Conservation (phyloP, 2,797 vertebrate genomes). For the Lepilemur septentrionalis region DNA sequence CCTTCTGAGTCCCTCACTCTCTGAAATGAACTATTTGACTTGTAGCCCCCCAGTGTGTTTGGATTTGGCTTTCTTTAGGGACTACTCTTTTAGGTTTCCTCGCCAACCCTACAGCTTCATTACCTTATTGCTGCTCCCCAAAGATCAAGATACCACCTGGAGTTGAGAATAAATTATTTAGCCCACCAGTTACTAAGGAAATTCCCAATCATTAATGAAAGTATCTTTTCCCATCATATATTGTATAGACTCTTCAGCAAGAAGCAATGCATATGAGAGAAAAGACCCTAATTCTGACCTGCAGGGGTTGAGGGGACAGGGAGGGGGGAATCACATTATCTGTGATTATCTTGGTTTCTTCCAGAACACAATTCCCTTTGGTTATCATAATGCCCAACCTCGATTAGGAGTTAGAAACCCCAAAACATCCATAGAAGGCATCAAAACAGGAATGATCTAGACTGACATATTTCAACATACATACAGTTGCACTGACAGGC, state of each 20-base stretch:
- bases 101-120: background rate
- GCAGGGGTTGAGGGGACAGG: too few species aligned
- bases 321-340: background rate
- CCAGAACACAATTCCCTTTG: background rate
- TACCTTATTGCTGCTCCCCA: background rate
- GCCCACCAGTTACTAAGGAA: background rate
- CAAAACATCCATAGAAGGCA: background rate
- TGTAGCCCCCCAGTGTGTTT: background rate
- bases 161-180: background rate
- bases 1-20: background rate
- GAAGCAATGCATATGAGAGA: background rate
- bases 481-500: background rate
- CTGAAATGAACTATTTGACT: background rate
- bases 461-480: background rate
- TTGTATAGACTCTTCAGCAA: background rate
- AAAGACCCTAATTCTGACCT: background rate
- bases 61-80: background rate
- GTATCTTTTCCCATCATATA: background rate
- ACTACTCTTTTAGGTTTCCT: background rate
- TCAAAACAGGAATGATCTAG: background rate
- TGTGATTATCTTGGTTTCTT: background rate
- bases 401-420: background rate
- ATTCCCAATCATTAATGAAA: background rate
- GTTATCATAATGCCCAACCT: background rate
- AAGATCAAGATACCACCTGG: background rate